Evolutionary conservation across 2,888 invertebrate species (phyloP).

Genomic region (Rotaria sp.): DNA sequence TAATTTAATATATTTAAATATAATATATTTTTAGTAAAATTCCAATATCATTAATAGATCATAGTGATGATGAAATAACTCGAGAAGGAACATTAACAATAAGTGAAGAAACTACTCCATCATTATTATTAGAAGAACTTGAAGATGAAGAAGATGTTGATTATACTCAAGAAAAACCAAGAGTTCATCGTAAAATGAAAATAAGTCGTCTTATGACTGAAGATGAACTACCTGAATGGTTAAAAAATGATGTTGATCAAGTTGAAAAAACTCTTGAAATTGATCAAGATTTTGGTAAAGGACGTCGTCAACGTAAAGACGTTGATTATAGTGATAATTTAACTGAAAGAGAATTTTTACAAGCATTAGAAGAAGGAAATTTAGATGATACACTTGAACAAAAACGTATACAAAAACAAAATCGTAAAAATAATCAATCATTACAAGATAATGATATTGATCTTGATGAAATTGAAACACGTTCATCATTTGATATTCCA

Average conservation of each 20-base stretch:
- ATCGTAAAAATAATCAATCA: neutral
- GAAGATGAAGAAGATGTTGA: constrained; percentile 24
- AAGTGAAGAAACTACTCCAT: neutral
- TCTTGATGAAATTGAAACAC: constrained; percentile 43
- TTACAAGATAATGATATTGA: constrained; percentile 29
- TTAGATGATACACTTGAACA: constrained; percentile 54
- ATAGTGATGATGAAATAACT: neutral
- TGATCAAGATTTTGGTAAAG: constrained; percentile 73
- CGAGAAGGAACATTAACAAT: neutral
- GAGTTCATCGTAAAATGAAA: constrained; percentile 14
- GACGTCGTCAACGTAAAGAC: constrained; percentile 85
- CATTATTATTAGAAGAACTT: neutral
- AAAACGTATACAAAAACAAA: constrained; percentile 46
- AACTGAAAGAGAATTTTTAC: constrained; percentile 81
- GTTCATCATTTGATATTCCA: neutral
- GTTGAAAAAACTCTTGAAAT: constrained; percentile 63
- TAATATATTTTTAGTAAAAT: neutral
- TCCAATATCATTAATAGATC: neutral
- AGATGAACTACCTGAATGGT: constrained; percentile 23
- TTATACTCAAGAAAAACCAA: neutral
- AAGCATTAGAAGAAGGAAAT: constrained; percentile 58
- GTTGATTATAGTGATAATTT: constrained; percentile 94
- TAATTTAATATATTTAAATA: neutral
- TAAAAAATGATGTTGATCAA: constrained; percentile 12
- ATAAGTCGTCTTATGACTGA: constrained; percentile 7